Percentiles rank a stretch among this genome's conserved stretches.
These are phyloP conservation scores for Helicolenus hilgendorfi DNA, from an alignment of 2,797 vertebrate genomes.

Conservation along the genomic window DNA sequence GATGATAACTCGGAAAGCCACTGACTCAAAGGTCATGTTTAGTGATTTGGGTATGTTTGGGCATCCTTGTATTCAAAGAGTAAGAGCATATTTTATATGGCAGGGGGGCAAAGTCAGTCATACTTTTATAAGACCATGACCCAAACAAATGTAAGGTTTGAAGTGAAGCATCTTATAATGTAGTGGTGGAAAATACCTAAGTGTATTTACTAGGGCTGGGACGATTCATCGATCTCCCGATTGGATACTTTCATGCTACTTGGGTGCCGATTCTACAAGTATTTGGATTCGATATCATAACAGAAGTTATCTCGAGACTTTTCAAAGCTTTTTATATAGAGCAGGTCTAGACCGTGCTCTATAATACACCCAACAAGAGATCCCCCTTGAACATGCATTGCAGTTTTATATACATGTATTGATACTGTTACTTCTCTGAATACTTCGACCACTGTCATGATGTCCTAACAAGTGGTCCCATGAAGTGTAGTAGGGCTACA, in stretches of 20 bases:
- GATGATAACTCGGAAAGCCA: conserved; percentile 34
- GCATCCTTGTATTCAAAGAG: conserved; percentile 29
- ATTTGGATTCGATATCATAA: too few species aligned
- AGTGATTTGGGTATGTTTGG: conserved; percentile 31
- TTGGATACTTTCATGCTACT: too few species aligned
- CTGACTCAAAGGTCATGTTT: conserved; percentile 64
- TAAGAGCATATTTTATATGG: conserved; percentile 27
- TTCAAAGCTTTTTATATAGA: too few species aligned
- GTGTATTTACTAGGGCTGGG: too few species aligned
- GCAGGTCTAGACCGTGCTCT: too few species aligned
- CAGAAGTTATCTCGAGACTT: too few species aligned
- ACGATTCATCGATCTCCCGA: too few species aligned
- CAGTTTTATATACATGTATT: not conserved
- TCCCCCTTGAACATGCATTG: too few species aligned
- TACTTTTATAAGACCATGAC: not conserved
- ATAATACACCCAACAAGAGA: too few species aligned
- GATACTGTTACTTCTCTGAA: not conserved
- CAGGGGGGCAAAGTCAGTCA: conserved; percentile 1
- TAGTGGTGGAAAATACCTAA: not conserved
- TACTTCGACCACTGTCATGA: too few species aligned
- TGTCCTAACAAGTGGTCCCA: not conserved
- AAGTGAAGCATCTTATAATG: not conserved
- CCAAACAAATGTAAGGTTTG: conserved; percentile 7
- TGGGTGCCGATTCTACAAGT: too few species aligned
- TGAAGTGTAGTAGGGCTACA: not conserved